Base-by-base conservation (phyloP, 2,113 vertebrate genomes). In the Neolamprologus kungweensis region DNA sequence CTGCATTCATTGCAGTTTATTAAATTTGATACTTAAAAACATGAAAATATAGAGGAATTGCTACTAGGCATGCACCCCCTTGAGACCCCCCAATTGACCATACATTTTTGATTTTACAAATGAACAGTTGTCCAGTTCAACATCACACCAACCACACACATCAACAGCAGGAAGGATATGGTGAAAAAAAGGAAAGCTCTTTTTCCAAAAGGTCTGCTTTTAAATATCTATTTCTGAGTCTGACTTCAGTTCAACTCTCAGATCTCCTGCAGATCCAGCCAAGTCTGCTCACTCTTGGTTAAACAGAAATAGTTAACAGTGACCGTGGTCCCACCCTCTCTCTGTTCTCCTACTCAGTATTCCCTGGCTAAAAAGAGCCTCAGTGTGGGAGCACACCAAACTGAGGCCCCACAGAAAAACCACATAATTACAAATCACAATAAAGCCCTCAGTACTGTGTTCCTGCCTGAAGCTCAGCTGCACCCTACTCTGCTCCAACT, bases 391-490 rank as follows among this genome's bases (percentile, higher is more conserved):
- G 94, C 91, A 88, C 90, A 93, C 88, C 82, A 91, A 93, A 91
- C 94, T 93, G 91, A 95, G 95, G 95, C 95, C 94, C 94, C 93
- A 92, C 91, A 93, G 91, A 95, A 95, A 95, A 94, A 94, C 93
- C 95, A 95, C 95, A 95, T 95, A 95, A 96, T 96, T 95, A 96
- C 95, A 96, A 94, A 96, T 96, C 94, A 95, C 95, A 96, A 96
- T 95, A 96, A 95, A 96, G 94, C 94, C 94, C 78, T 95, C 91
- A 96, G 94, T 94, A 89, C 87, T 90, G 87, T 51, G 90, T 89
- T 85, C 81, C 87, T 85, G 91, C 93, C 91, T 93, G 86, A 86
- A 90, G 92, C 94, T 96, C 95, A 95, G 94, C 95, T 95, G 95
- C 94, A 92, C 68, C 83, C 92, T 90, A 84, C 88, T 82, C 88